Conservation (phyloP, 2,797 vertebrate genomes). For the Microctenopoma lineatum region DNA sequence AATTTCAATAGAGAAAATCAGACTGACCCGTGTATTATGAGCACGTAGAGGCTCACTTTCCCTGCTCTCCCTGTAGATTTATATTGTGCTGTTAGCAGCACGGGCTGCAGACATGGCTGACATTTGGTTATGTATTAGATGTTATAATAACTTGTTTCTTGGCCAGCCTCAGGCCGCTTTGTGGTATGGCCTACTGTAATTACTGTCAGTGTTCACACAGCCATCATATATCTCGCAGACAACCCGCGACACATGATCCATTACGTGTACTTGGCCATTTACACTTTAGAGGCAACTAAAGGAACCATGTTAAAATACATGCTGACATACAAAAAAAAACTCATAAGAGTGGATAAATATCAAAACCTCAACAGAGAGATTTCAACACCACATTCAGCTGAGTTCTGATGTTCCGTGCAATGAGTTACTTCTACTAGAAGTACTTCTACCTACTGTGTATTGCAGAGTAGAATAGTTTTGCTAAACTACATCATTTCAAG, state of each 20-base stretch:
- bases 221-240: constrained; percentile 63
- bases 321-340: constrained; percentile 36
- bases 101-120: constrained; percentile 52
- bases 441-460: not conserved
- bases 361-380: constrained; percentile 47
- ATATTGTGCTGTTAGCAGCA: constrained; percentile 33
- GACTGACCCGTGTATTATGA: constrained; percentile 17
- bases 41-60: constrained; percentile 15
- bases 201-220: constrained; percentile 71
- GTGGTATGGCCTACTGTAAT: constrained; percentile 73
- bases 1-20: constrained; percentile 10
- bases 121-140: constrained; percentile 73
- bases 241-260: constrained; percentile 50
- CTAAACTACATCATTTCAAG: constrained; percentile 20
- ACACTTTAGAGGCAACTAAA: constrained; percentile 56
- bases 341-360: constrained; percentile 27
- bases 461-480: constrained; percentile 43
- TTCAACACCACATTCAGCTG: constrained; percentile 39
- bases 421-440: constrained; percentile 12
- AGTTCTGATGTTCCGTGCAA: constrained; percentile 3
- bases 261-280: constrained; percentile 55
- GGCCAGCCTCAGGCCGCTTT: constrained; percentile 58
- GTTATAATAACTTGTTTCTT: constrained; percentile 70
- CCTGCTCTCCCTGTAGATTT: constrained; percentile 41
- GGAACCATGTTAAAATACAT: constrained; percentile 38